These are phyloP conservation scores for Chloropsis cyanopogon DNA, from an alignment of 2,113 vertebrate genomes.

Conservation along the genomic window DNA sequence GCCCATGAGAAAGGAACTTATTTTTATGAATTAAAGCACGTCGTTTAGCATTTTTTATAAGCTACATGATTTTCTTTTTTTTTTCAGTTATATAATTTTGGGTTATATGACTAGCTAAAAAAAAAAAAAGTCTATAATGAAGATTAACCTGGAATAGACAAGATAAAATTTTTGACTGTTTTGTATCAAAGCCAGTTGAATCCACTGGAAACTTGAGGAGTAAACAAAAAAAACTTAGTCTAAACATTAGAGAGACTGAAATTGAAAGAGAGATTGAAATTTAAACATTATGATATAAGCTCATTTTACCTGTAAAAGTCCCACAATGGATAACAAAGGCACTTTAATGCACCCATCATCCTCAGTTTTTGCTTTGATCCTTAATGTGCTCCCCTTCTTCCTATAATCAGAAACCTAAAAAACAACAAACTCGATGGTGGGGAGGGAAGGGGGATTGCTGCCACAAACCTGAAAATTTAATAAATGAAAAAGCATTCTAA, in stretches of 20 bases:
- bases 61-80: not conserved
- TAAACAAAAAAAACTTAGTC: not conserved
- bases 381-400: not conserved
- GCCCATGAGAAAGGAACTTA: not conserved
- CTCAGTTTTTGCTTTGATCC: not conserved
- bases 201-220: not conserved
- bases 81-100: not conserved
- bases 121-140: not conserved
- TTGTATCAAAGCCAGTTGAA: not conserved
- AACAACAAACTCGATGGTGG: fast-evolving
- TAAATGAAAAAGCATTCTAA: not conserved
- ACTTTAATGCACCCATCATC: not conserved
- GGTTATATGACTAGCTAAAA: not conserved
- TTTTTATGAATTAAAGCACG: not conserved
- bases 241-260: not conserved
- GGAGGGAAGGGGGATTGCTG: not conserved
- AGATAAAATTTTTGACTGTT: not conserved
- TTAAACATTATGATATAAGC: not conserved
- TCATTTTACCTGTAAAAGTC: not conserved
- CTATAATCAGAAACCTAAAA: not conserved
- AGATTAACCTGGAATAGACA: not conserved
- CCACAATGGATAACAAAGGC: not conserved
- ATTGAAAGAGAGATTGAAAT: too few relatives aligned
- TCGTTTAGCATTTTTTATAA: not conserved
- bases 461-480: not conserved